A percentile compares a stretch with the other conserved stretches of the same genome.
Evolutionary conservation across 2,797 vertebrate genomes (phyloP).

Genomic region (Megalops cyprinoides): DNA sequence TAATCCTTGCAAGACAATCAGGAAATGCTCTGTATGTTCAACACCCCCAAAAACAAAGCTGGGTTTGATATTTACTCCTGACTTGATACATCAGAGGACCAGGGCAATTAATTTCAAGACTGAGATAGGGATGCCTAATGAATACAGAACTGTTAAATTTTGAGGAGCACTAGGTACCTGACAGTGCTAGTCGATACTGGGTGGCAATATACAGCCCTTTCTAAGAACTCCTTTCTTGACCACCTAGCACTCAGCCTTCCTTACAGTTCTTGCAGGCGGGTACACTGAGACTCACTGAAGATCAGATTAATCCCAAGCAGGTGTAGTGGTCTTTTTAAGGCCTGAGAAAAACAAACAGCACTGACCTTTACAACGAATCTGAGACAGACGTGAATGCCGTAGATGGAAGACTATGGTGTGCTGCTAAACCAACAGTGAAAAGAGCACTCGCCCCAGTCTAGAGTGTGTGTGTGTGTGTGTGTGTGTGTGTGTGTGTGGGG

Average conservation of each 20-base stretch:
- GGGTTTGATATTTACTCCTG: no score
- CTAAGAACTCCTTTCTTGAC: not conserved
- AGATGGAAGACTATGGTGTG: conserved; percentile 39
- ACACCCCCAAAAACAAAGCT: no score
- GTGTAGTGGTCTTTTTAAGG: conserved; percentile 47
- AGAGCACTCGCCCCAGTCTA: conserved; percentile 17
- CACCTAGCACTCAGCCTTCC: not conserved
- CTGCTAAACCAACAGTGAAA: conserved; percentile 18
- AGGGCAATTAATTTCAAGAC: no score
- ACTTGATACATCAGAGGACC: no score
- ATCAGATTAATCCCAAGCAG: conserved; percentile 46
- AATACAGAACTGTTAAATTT: no score
- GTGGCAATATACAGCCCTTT: no score
- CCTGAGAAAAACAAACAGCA: conserved; percentile 34
- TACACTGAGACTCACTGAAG: conserved; percentile 47
- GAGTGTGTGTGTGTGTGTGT: not conserved
- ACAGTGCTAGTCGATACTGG: no score
- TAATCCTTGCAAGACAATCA: not conserved
- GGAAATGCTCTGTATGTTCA: not conserved
- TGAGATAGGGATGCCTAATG: no score
- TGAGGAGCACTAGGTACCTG: no score
- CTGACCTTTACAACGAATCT: conserved; percentile 40
- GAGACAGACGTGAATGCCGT: conserved; percentile 32
- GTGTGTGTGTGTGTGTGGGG: not conserved
- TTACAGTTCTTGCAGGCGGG: conserved; percentile 44